Evolutionary conservation across 1,140 invertebrate species (phyloP), one percentile per base, ranked within the genome.

Genomic region (Heliconius eleuchia): DNA sequence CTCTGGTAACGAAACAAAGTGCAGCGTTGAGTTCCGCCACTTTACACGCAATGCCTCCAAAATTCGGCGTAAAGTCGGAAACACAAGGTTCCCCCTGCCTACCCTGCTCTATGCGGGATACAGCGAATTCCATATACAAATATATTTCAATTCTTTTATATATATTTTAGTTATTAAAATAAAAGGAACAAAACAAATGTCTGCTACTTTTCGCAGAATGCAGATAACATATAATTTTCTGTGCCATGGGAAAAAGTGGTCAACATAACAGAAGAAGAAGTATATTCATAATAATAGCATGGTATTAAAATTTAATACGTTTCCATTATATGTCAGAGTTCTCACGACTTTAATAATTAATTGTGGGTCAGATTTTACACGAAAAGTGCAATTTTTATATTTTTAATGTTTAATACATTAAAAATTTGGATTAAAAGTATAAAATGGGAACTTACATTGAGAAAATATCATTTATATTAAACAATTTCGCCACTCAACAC

Each of bases 201-300:
- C 27, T 16, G 60, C 55, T 60, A 60, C 2, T 60, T 60, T 60
- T 60, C n/a, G 55, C 55, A 60, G 9, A 60, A 60, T 23, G 55
- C 55, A 9, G 2, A n/a, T 57, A 7, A 23, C 18, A 60, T 60
- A 27, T 60, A 60, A 23, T 60, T 23, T n/a, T 23, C n/a, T 60
- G n/a, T 60, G 55, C 55, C 55, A 60, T 60, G 55, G 55, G n/a
- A 60, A 60, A 60, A 27, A 60, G 55, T 60, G 55, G 55, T 60
- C 55, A n/a, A 60, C 55, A 60, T 60, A 60, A 60, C 55, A 60
- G 55, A 19, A 19, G 55, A 23, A 8, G 55, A 23, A 7, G 23
- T 19, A n/a, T 57, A 9, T 57, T 52, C 18, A 52, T 66, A 23
- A 66, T 66, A 30, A 66, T 66, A 66, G 27, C 9, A 66, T 16